Evolutionary conservation across 2,888 invertebrate species (phyloP), one percentile per base, ranked within the genome.

Genomic region (Emmelina monodactyla): DNA sequence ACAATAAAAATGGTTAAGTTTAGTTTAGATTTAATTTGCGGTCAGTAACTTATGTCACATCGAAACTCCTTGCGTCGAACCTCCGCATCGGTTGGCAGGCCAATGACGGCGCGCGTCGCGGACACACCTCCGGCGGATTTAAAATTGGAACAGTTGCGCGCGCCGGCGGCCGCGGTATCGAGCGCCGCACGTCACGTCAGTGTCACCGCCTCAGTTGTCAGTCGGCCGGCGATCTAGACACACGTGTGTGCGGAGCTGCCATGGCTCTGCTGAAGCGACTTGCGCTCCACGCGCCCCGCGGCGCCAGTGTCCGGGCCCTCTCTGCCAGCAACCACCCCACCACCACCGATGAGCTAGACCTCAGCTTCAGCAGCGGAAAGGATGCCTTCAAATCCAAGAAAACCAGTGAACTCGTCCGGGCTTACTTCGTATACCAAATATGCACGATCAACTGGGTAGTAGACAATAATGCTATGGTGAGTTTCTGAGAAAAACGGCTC

Each of bases 361-460:
- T 91, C 44, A 83, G 84, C 48, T 98, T 98, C 78, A 88, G 88
- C 70, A 91, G 94, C 83, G 89, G 92, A 15, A 82, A 88, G 53
- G 94, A 94, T 49, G 92, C 97, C 15, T 98, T 94, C 82, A 93
- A 94, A 70, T 95, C 95, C 78, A 97, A 97, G 83, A 94, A 92
- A 52, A 96, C 92, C 48, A 87, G 85, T 79, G 97, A 98, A 76
- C 84, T 98, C 49, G 61, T 95, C 34, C 84, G 97, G 46, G 96
- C 94, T 28, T 90, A 94, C 65, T 55, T 95, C 58, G 97, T 97
- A 49, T 96, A 97, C 75, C 88, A 91, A 62, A 81, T 97, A 65
- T 97, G 97, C 76, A 90, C 93, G 37, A 83, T 91, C 59, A 87
- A 90, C 58, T 88, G 87, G 65, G 73, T 97, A 49, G 97, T 97